Evolutionary conservation across 2,888 invertebrate species (phyloP), one percentile per base, ranked within the genome.

Genomic region (Drosophila kambysellisi): DNA sequence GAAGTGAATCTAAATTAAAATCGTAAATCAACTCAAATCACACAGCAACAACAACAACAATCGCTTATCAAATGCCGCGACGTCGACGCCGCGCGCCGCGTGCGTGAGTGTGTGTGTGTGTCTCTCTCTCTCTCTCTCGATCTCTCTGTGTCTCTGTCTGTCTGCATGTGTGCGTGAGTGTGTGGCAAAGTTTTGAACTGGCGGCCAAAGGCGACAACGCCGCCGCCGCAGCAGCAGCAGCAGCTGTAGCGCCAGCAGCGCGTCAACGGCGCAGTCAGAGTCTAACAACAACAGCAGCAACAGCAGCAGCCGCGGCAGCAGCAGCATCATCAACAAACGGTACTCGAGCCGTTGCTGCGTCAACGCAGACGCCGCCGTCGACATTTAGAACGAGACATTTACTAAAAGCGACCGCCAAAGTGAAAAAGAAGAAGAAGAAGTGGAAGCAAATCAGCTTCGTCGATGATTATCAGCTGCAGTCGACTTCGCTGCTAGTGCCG

Each of bases 391-490:
- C 90, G 30, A 81, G 89, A 69, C 90, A 91, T 67, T 72, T 91
- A 57, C 74, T 87, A 4, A 88, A 91, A 74, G 88, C 91, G 50
- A 91, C 91, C 25, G 84, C 82, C 50, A 91, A 91, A 74, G 91
- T 91, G 46, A 91, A 91, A 56, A 90, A 89, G 77, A 91, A 91
- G 89, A 91, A 91, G 88, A 91, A 91, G 50, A 89, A 90, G 83
- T 87, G 86, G 87, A 91, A 89, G 74, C 92, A 92, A 79, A 89
- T 91, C 62, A 85, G 85, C 46, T 92, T 92, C 29, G 74, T 90
- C 48, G 83, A 90, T 76, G 89, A 71, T 33, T 62, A 74, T 30
- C 65, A 74, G 37, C 61, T 74, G 81, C 81, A 81, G 60, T 74
- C 81, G 30, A 69, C 81, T 51, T 74, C 81, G 62, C 70, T 74